Conservation (phyloP, 2,113 vertebrate genomes). For the Nesogale talazaci region DNA sequence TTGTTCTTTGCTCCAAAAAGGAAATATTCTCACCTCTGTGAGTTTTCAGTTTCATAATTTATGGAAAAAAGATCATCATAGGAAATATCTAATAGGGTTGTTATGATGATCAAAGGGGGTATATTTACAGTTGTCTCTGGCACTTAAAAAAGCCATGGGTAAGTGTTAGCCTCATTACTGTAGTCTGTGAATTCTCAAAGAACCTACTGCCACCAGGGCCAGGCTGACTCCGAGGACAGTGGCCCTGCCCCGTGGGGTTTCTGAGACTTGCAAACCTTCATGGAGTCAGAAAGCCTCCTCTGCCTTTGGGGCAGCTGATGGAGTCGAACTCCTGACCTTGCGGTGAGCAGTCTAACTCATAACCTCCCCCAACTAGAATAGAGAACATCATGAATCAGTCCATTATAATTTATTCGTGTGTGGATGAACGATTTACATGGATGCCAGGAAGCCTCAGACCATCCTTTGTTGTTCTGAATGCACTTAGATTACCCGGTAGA, state of each 20-base stretch:
- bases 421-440: not conserved
- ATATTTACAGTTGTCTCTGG: not conserved
- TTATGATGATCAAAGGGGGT: not conserved
- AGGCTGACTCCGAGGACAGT: too few species aligned
- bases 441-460: not conserved
- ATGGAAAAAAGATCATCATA: constrained; percentile 27
- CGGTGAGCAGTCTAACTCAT: too few species aligned
- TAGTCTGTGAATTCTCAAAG: not conserved
- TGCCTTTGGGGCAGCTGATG: too few species aligned
- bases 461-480: not conserved
- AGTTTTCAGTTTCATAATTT: constrained; percentile 17
- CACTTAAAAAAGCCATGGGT: not conserved
- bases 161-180: not conserved
- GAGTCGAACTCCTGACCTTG: too few species aligned
- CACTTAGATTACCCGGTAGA: not conserved
- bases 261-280: too few species aligned
- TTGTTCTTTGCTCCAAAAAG: not conserved
- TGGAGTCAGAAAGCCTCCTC: too few species aligned
- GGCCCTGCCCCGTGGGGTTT: too few species aligned
- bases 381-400: not conserved
- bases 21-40: not conserved
- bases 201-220: too few species aligned
- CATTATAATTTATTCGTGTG: not conserved
- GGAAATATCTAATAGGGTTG: not conserved
- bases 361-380: not conserved